phyloP scores from a whole-genome alignment of 2,888 invertebrate species.

The Lottia gigantea region DNA sequence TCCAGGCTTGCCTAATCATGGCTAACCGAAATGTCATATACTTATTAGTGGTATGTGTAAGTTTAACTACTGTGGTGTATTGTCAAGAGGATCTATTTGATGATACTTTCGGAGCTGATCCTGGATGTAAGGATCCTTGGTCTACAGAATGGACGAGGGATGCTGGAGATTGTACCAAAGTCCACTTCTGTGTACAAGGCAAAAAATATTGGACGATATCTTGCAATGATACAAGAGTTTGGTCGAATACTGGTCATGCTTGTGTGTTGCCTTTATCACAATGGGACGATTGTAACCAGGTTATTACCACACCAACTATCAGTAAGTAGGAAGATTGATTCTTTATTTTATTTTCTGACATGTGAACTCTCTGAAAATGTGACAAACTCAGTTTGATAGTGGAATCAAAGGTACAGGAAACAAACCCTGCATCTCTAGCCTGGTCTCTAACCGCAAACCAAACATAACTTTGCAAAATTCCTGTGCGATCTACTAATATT shows the following conservation, averaged over 20 bases:
- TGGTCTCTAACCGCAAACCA: too few relatives aligned
- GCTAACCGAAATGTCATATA: background rate
- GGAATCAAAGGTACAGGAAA: too few relatives aligned
- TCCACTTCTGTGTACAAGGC: constrained; percentile 34
- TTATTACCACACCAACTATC: constrained; percentile 39
- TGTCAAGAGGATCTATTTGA: constrained; percentile 13
- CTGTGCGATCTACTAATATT: too few relatives aligned
- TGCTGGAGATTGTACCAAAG: constrained; percentile 37
- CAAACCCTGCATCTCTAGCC: too few relatives aligned
- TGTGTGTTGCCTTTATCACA: constrained; percentile 45
- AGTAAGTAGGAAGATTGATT: constrained; percentile 28
- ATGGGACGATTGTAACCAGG: constrained; percentile 47
- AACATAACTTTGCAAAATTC: too few relatives aligned
- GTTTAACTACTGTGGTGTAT: background rate
- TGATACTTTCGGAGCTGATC: constrained; percentile 43
- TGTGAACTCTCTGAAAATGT: too few relatives aligned
- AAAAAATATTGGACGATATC: constrained; percentile 41
- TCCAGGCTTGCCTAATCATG: background rate
- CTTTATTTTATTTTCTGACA: too few relatives aligned
- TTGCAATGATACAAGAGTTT: constrained; percentile 42
- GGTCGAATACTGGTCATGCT: constrained; percentile 46
- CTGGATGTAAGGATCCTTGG: constrained; percentile 45
- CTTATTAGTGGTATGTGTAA: background rate
- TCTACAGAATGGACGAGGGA: constrained; percentile 45
- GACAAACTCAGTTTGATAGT: too few relatives aligned